Base-by-base conservation (phyloP, 2,797 vertebrate genomes). In the Synanceia verrucosa region DNA sequence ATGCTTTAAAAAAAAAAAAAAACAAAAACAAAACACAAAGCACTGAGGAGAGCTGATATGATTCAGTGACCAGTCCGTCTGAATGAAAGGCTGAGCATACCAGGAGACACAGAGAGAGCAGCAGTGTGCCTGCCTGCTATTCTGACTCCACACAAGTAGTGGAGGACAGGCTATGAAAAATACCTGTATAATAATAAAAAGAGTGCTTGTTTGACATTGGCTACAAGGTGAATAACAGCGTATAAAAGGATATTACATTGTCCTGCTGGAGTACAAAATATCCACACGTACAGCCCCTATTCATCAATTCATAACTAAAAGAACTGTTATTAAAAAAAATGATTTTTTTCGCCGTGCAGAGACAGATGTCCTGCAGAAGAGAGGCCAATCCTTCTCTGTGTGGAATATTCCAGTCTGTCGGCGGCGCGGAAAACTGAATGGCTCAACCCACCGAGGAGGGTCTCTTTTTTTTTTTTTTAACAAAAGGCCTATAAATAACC, bases 341-440 rank as follows among this genome's bases (percentile, higher is more conserved):
- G 19, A 9, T 55, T 51, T 74, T 69, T 73, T 44, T 82, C 86
- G 76, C 69, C 78, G 66, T 65, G 71, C 53, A 83, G 62, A 86
- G 81, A 79, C 85, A 88, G 79, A 79, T 91, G 87, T 89, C 88
- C 86, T 64, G 81, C 65, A 55, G 72, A 36, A 78, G 70, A 73
- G 71, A 90, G 87, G 86, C 82, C 89, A 85, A 31, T 90, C 88
- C 81, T 84, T 81, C 73, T 65, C 82, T 88, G 87, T 65, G 84
- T 88, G 87, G 89, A 92, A 92, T 88, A 88, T 91, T 90, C 92
- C 90, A 89, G 88, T 78, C 57, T 87, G 83, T 87, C 83, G 78
- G 81, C 78, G 41, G 64, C 68, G 65, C 50, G 74, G 61, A 66
- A 21, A 26, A 21, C 87, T 67, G 75, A 76, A 61, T 56, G 84